Percentiles rank a stretch among this genome's conserved stretches.
phyloP scores from a whole-genome alignment of 2,797 vertebrate genomes.

The Phataginus tricuspis region DNA sequence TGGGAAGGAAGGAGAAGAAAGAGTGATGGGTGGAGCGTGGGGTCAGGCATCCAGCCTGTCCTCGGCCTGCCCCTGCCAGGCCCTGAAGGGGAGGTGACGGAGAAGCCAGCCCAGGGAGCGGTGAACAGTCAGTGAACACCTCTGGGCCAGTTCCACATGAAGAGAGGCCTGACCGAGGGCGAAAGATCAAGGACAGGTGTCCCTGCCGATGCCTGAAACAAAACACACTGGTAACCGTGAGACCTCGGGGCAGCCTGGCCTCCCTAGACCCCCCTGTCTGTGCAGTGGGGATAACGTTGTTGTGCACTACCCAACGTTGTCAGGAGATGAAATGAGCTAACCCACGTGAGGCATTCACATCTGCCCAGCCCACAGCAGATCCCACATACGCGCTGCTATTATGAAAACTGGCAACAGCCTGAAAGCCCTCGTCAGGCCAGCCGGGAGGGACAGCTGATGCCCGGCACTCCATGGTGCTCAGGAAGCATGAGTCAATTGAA shows the following conservation, averaged over 20 bases:
- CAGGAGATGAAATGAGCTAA: neutral
- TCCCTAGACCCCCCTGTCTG: neutral
- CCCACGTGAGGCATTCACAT: neutral
- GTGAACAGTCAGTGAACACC: neutral
- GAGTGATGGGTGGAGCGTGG: neutral
- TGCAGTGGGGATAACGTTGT: neutral
- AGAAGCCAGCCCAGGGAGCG: neutral
- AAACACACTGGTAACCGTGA: neutral
- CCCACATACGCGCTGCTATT: too few relatives aligned
- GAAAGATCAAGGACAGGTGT: neutral
- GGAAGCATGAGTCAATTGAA: neutral
- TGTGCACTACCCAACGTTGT: neutral
- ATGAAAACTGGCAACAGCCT: neutral
- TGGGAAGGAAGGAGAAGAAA: neutral
- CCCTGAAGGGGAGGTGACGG: too few relatives aligned
- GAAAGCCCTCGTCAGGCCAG: neutral
- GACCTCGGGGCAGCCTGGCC: neutral
- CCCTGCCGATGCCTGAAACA: neutral
- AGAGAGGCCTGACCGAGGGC: neutral
- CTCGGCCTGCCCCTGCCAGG: neutral
- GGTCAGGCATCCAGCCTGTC: neutral
- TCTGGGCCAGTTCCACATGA: neutral
- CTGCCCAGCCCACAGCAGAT: neutral
- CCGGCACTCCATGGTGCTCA: fast-evolving
- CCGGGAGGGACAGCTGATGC: neutral